These are phyloP conservation scores for Chloroclystis v-ata DNA, from an alignment of 2,888 invertebrate genomes.

Conservation along the genomic window DNA sequence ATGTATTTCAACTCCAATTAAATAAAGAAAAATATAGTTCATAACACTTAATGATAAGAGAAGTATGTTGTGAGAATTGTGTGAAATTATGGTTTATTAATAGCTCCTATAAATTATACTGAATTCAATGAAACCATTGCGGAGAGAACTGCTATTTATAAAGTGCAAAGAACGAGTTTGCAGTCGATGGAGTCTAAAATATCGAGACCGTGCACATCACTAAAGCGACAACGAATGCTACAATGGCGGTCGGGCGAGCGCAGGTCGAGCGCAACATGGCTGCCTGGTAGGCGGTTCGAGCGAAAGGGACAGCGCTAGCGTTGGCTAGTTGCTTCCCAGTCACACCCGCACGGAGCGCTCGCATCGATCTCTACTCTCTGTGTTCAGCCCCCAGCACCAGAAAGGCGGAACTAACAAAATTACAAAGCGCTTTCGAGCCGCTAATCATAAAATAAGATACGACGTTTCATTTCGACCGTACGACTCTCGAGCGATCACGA, in stretches of 20 bases:
- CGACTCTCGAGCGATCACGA: slow-evolving; percentile 75
- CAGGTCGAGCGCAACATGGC: slow-evolving; percentile 79
- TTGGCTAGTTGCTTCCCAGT: slow-evolving; percentile 52
- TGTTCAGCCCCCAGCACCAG: slow-evolving; percentile 77
- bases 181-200: slow-evolving; percentile 39
- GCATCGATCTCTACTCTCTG: slow-evolving; percentile 77
- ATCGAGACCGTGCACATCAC: slow-evolving; percentile 67
- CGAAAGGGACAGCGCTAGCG: slow-evolving; percentile 59
- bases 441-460: slow-evolving; percentile 79
- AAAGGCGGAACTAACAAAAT: slow-evolving; percentile 79
- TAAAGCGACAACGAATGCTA: slow-evolving; percentile 72
- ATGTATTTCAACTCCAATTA: too few species aligned
- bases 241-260: slow-evolving; percentile 78
- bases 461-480: slow-evolving; percentile 79
- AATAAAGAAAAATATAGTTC: too few species aligned
- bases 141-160: background rate
- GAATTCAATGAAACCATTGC: too few species aligned
- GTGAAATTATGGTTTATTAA: too few species aligned
- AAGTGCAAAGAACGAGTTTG: slow-evolving; percentile 9
- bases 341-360: slow-evolving; percentile 68
- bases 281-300: slow-evolving; percentile 77
- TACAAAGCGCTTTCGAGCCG: slow-evolving; percentile 79
- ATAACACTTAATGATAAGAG: too few species aligned
- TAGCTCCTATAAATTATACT: too few species aligned
- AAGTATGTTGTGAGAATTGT: too few species aligned